Percentiles rank a stretch among this genome's conserved stretches.
Evolutionary conservation across 2,888 invertebrate genomes (phyloP).

Genomic region (Leucozona laternaria): DNA sequence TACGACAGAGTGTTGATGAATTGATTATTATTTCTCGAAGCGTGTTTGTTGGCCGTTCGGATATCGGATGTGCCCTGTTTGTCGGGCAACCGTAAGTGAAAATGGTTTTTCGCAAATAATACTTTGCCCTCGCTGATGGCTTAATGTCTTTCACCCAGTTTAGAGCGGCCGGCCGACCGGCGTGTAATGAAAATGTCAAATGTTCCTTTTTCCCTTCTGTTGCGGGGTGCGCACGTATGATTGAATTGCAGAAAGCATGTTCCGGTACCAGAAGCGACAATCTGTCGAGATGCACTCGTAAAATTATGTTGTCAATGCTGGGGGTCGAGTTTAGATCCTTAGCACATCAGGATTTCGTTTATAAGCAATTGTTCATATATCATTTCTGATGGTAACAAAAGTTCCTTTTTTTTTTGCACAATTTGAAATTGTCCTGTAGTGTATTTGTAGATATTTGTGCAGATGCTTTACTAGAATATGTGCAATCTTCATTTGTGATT

Average conservation of each 20-base stretch:
- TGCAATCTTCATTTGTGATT: constrained; percentile 39
- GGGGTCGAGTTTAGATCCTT: constrained; percentile 61
- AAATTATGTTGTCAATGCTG: constrained; percentile 72
- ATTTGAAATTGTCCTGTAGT: constrained; percentile 8
- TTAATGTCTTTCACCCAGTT: constrained; percentile 59
- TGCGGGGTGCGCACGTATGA: background rate
- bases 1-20: constrained; percentile 72
- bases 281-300: constrained; percentile 71
- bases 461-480: constrained; percentile 38
- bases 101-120: constrained; percentile 54
- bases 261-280: constrained; percentile 62
- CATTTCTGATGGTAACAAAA: constrained; percentile 33
- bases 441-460: constrained; percentile 41
- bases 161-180: too few relatives aligned
- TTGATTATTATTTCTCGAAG: constrained; percentile 54
- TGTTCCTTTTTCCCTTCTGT: constrained; percentile 32
- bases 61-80: constrained; percentile 35
- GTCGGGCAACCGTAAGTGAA: constrained; percentile 54
- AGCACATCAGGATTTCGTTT: constrained; percentile 44
- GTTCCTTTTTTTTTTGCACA: background rate
- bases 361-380: constrained; percentile 30
- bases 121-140: constrained; percentile 27
- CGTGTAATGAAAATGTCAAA: constrained; percentile 63
- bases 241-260: constrained; percentile 17
- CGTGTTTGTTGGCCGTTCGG: constrained; percentile 13